Evolutionary conservation across 1,140 invertebrate species (phyloP).

Genomic region (Melipona quadrifasciata): DNA sequence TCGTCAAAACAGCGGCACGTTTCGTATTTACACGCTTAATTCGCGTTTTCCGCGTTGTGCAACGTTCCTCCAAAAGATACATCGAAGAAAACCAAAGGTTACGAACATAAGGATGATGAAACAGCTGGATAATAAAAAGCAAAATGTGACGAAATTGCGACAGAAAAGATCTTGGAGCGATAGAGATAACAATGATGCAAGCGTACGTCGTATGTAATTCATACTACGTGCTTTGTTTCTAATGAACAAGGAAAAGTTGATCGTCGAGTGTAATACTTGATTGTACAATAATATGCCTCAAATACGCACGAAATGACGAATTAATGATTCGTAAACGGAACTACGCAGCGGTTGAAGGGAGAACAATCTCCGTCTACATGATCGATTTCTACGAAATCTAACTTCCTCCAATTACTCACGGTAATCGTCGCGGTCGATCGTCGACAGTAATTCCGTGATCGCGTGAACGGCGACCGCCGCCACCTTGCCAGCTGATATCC

Average conservation of each 20-base stretch:
- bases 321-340: too few species aligned
- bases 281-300: not conserved
- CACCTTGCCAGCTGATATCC: conserved; percentile 12
- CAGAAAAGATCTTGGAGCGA: not conserved
- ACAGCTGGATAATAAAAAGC: not conserved
- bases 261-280: too few species aligned
- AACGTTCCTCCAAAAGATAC: not conserved
- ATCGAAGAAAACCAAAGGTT: not conserved
- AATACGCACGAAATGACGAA: not conserved
- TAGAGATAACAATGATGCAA: not conserved
- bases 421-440: not conserved
- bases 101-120: not conserved
- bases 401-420: conserved; percentile 51
- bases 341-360: not conserved
- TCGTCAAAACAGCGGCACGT: not conserved
- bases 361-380: not conserved
- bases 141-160: not conserved
- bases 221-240: not conserved
- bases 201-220: not conserved
- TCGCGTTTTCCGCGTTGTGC: conserved; percentile 27
- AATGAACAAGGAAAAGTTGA: not conserved
- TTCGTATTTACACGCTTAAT: conserved; percentile 20
- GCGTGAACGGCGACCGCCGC: not conserved
- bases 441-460: conserved; percentile 1
- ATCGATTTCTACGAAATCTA: not conserved